Base-by-base conservation (phyloP, 1,140 invertebrate species). In the Brachionus asplanchnoidis region DNA sequence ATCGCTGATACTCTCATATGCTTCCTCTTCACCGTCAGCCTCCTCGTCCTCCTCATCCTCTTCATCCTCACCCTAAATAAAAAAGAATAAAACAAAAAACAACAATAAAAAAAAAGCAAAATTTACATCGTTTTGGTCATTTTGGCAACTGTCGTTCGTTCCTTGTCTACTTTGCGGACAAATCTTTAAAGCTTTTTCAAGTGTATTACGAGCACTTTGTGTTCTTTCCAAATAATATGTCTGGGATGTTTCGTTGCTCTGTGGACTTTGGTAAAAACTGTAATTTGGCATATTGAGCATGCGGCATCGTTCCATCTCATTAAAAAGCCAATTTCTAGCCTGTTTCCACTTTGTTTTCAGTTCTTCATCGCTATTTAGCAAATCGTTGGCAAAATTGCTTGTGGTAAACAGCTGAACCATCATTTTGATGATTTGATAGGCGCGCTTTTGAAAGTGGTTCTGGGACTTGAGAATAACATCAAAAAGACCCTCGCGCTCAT, bases 341-440 rank as follows among this genome's bases (percentile, higher is more conserved):
- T 79, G 87, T 8, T 92, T 92, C 95, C 95, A 98, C 87, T 95
- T 95, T 53, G 93, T 91, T 86, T 94, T 93, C 26, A 97, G 90
- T 86, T 95, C 94, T 0, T 91, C 90, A 89, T 93, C 94, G 14
- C 91, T 92, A 87, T 94, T 92, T 60, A 97, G 90, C 89, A 96
- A 93, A 87, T 94, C 91, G 1, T 94, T 94, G 56, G 91, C 91
- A 84, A 89, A 88, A 17, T 92, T 92, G 88, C 94, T 95, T 86
- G 94, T 94, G 85, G 93, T 93, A 90, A 98, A 97, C 32, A 98
- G 91, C 83, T 93, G 92, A 26, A 97, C 96, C 90, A 98, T 92
- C 88, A 95, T 95, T 90, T 98, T 98, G 44, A 98, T 96, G 89
- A 96, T 97, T 88, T 97, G 95, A 90, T 98, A 98, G 44, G 95